Base-by-base conservation (phyloP, 2,888 invertebrate species). In the Himalopsyche anomala region DNA sequence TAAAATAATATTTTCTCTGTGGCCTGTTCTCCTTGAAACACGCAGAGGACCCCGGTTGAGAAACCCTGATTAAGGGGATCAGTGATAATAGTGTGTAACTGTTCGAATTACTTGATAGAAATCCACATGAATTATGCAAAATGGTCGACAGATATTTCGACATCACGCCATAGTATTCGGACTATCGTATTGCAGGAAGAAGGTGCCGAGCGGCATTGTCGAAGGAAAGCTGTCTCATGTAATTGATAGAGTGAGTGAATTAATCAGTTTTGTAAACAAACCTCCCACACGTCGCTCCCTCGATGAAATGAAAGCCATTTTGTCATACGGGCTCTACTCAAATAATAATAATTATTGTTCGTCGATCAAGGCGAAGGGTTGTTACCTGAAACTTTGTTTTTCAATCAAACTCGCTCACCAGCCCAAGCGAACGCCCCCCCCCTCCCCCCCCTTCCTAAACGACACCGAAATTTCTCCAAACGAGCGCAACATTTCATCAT, bases 351-450 rank as follows among this genome's bases (percentile, higher is more conserved):
- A 74, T 74, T 74, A 74, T 74, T 36, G 38, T 74, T 74, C 74
- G 74, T 74, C 74, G 74, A 74, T 74, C 74, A 74, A 9, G 12
- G 38, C 15, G 36, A 74, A 38, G 74, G 74, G 74, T 38, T 74
- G 74, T 74, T 74, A 74, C 36, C 74, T 74, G 74, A 74, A 74
- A 74, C 74, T 74, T 74, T 36, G 62, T 62, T 62, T 51, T 62
- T 62, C 9, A 74, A 74, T 74, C 74, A 74, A 74, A 74, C 15
- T 36, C 74, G 38, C 74, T 36, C 36, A 36, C 28, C 36, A 15
- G 19, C 11, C 15, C 15, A 4, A 36, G 9, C 12, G 15, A 74
- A 74, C 74, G 74, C 38, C 74, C 5, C 74, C 36, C n/a, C n/a
- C n/a, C n/a, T n/a, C n/a, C n/a, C n/a, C n/a, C n/a, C n/a, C n/a